These are phyloP conservation scores for Peribatodes rhomboidaria DNA, from an alignment of 2,888 invertebrate species.

Conservation along the genomic window DNA sequence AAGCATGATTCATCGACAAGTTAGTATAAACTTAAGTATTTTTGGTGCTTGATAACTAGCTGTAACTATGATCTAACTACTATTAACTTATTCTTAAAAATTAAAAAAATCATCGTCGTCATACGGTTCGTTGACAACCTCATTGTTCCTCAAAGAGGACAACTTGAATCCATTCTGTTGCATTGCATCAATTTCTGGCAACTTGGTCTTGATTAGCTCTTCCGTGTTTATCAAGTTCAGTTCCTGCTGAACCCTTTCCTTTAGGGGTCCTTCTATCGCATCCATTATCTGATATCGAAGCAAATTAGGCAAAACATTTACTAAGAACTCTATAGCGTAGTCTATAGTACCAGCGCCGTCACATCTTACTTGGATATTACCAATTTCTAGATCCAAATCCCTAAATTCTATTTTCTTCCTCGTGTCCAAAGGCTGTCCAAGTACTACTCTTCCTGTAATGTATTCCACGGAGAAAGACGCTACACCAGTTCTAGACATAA, in stretches of 20 bases:
- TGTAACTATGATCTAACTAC: not conserved
- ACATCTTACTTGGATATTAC: constrained; percentile 94
- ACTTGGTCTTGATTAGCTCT: constrained; percentile 89
- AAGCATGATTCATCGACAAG: not conserved
- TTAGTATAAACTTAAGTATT: not conserved
- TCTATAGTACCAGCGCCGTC: constrained; percentile 96
- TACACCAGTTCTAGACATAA: constrained; percentile 90
- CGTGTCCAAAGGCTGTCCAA: constrained; percentile 93
- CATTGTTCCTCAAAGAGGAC: constrained; percentile 65
- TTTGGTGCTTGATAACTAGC: not conserved
- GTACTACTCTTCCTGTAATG: constrained; percentile 88
- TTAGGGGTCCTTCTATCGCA: constrained; percentile 92
- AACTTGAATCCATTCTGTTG: constrained; percentile 79
- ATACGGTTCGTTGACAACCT: constrained; percentile 56
- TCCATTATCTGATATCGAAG: constrained; percentile 95
- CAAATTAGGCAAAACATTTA: constrained; percentile 94
- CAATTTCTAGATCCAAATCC: constrained; percentile 92
- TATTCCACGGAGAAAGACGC: constrained; percentile 93
- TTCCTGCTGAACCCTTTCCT: constrained; percentile 90
- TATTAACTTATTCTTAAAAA: constrained; percentile 56
- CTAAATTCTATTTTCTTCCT: constrained; percentile 90
- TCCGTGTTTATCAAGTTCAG: constrained; percentile 92
- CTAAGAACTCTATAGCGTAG: constrained; percentile 92
- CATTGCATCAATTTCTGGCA: constrained; percentile 89
- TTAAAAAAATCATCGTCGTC: constrained; percentile 83